phyloP scores from a whole-genome alignment of 2,888 invertebrate species.

The Isoperla grammatica region DNA sequence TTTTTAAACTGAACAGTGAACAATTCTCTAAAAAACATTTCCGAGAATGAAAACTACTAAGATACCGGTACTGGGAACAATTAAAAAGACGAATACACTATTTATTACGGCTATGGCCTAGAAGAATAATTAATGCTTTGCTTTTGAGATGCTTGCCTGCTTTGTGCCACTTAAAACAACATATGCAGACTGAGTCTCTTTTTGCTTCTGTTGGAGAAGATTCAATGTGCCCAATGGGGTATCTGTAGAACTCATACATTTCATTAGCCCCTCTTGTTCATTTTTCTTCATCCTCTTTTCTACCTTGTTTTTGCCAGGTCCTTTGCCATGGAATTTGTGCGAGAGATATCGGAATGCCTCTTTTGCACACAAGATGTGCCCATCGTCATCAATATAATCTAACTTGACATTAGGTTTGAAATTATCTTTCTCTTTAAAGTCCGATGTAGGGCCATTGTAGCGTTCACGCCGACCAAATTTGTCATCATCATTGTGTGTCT shows the following conservation, averaged over 20 bases:
- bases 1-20: too few relatives aligned
- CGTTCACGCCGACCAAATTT: constrained; percentile 65
- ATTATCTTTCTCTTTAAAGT: constrained; percentile 85
- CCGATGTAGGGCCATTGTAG: constrained; percentile 77
- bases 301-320: constrained; percentile 95
- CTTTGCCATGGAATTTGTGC: constrained; percentile 99
- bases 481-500: constrained; percentile 74
- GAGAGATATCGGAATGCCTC: constrained; percentile 93
- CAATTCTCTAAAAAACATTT: too few relatives aligned
- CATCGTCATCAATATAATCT: constrained; percentile 96
- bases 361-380: constrained; percentile 85
- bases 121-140: constrained; percentile 5
- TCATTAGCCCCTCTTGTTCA: constrained; percentile 93
- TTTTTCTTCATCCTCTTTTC: constrained; percentile 94
- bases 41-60: too few relatives aligned
- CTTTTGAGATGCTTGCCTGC: constrained; percentile 43
- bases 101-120: too few relatives aligned
- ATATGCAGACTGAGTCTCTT: constrained; percentile 87
- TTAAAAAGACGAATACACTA: too few relatives aligned
- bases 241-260: constrained; percentile 96
- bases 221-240: constrained; percentile 93
- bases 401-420: constrained; percentile 93
- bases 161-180: constrained; percentile 89
- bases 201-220: constrained; percentile 92
- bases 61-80: too few relatives aligned